These are phyloP conservation scores for Byasa hedistus DNA, from an alignment of 2,888 invertebrate species.

Conservation along the genomic window DNA sequence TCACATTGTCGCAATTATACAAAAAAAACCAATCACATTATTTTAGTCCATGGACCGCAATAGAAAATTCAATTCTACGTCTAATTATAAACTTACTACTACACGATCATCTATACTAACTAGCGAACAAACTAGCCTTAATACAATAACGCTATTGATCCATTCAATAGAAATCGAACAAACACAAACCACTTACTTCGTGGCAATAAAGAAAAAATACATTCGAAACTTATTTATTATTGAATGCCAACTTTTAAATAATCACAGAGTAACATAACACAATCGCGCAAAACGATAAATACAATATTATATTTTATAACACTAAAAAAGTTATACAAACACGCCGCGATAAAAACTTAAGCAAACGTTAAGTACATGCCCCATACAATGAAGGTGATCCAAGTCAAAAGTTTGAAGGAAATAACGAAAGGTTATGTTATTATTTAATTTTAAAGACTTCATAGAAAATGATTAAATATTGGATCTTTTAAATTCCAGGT, in stretches of 20 bases:
- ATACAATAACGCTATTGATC: constrained; percentile 3
- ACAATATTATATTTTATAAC: not conserved
- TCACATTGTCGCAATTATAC: constrained; percentile 21
- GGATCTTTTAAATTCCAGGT: too few species aligned
- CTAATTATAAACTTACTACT: constrained; percentile 17
- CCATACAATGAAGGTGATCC: too few species aligned
- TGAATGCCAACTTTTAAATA: constrained; percentile 8
- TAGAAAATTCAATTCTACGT: constrained; percentile 17
- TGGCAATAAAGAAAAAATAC: not conserved
- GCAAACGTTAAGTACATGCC: not conserved
- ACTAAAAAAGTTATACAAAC: not conserved
- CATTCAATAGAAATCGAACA: not conserved
- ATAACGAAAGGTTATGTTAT: too few species aligned
- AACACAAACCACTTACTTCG: not conserved
- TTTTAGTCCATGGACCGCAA: not conserved
- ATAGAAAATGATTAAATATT: too few species aligned
- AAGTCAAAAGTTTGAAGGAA: too few species aligned
- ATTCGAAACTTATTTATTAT: constrained; percentile 4
- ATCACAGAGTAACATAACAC: constrained; percentile 18
- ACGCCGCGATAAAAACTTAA: not conserved
- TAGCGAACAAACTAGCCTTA: constrained; percentile 25
- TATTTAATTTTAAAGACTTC: too few species aligned
- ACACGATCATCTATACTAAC: constrained; percentile 7
- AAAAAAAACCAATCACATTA: constrained; percentile 10
- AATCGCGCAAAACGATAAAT: not conserved